Percentiles rank a stretch among this genome's conserved stretches.
Conservation (phyloP, 2,113 vertebrate genomes). For the Gadus chalcogrammus region DNA sequence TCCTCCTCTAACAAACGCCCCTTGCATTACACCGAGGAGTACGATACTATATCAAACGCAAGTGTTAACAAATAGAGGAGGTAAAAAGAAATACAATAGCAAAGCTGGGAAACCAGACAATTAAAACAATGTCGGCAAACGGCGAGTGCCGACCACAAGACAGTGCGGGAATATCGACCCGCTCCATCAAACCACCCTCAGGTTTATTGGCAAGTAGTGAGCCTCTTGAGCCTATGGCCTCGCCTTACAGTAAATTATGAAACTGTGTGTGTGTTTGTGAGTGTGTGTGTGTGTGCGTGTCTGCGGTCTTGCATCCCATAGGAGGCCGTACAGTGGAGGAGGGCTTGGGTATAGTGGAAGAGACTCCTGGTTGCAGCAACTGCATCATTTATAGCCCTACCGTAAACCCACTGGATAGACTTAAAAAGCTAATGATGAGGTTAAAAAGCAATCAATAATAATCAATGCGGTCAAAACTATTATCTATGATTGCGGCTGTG, state of each 20-base stretch:
- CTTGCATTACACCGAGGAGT: background rate
- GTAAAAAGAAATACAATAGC: background rate
- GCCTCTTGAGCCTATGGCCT: conserved; percentile 51
- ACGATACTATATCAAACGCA: background rate
- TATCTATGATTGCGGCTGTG: too few relatives aligned
- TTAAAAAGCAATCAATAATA: conserved; percentile 25
- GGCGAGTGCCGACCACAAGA: background rate
- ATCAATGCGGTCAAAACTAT: conserved; percentile 53
- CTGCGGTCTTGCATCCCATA: background rate
- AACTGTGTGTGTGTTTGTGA: conserved; percentile 15
- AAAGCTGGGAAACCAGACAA: background rate
- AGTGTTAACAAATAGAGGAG: background rate
- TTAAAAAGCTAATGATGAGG: conserved; percentile 36
- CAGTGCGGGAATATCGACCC: conserved; percentile 50
- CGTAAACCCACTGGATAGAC: conserved; percentile 39
- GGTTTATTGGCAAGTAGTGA: conserved; percentile 68
- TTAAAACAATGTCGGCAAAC: conserved; percentile 7
- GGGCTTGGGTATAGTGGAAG: too few relatives aligned
- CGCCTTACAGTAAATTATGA: conserved; percentile 53
- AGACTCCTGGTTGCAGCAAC: background rate
- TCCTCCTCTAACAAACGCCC: too few relatives aligned
- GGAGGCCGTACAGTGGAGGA: too few relatives aligned
- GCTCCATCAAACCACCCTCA: conserved; percentile 64
- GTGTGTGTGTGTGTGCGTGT: conserved; percentile 5
- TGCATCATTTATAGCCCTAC: conserved; percentile 34